Conservation (phyloP, 2,888 invertebrate genomes). For the Himalopsyche tibetana region DNA sequence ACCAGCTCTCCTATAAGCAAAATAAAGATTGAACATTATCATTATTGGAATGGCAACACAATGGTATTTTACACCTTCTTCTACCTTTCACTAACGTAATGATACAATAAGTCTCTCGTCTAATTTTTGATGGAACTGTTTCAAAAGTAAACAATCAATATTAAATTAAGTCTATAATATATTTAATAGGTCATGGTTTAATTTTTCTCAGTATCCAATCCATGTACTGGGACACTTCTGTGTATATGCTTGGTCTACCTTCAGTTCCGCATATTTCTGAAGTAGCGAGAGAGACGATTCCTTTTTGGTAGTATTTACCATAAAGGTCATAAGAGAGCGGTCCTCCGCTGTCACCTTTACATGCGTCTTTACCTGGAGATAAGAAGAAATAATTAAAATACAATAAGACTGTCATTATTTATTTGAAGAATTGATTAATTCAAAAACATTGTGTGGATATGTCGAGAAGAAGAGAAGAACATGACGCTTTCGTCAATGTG, state of each 20-base stretch:
- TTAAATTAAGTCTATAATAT: background rate
- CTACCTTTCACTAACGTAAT: too few species aligned
- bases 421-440: background rate
- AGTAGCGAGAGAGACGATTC: constrained; percentile 77
- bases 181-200: constrained; percentile 68
- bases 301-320: constrained; percentile 75
- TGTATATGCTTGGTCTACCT: constrained; percentile 85
- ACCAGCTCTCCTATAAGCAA: too few species aligned
- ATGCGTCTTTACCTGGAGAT: constrained; percentile 75
- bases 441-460: too few species aligned
- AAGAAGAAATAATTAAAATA: background rate
- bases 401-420: too few species aligned
- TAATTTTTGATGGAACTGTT: too few species aligned
- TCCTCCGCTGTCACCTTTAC: constrained; percentile 83
- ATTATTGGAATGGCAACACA: too few species aligned
- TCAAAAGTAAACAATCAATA: background rate
- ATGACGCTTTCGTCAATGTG: too few species aligned
- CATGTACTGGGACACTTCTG: constrained; percentile 79
- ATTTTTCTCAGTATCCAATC: constrained; percentile 81
- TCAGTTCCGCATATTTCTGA: constrained; percentile 74
- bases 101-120: too few species aligned
- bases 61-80: too few species aligned
- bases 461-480: too few species aligned
- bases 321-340: constrained; percentile 75
- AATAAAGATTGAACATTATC: too few species aligned